Conservation (phyloP, 2,113 vertebrate genomes). For the Bothrops jararaca region DNA sequence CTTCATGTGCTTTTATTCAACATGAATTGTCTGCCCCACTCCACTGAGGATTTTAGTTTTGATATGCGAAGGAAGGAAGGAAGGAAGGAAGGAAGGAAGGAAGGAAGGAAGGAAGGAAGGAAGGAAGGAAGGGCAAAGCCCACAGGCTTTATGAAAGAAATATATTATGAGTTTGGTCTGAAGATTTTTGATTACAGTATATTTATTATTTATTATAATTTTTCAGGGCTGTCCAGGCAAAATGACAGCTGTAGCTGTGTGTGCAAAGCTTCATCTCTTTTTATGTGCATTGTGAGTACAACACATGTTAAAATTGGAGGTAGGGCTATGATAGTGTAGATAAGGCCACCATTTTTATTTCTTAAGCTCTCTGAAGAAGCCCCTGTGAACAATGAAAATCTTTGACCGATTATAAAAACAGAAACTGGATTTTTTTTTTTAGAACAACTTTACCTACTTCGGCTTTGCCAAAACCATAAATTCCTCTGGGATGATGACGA, state of each 20-base stretch:
- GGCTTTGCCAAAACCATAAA: slow-evolving; percentile 31
- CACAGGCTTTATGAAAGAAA: neutral
- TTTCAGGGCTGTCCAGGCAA: neutral
- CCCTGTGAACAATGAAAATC: slow-evolving; percentile 31
- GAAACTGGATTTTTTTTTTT: slow-evolving; percentile 30
- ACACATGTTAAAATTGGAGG: neutral
- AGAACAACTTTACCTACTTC: neutral
- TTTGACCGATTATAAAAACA: neutral
- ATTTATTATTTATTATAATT: slow-evolving; percentile 28
- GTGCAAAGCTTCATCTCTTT: neutral
- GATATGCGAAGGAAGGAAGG: neutral
- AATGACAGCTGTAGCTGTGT: neutral
- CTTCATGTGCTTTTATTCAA: neutral
- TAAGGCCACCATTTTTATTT: neutral
- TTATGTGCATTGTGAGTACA: neutral
- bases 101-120: neutral
- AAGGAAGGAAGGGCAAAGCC: neutral
- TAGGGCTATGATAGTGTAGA: neutral
- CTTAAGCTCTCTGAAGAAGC: neutral
- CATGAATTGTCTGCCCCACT: neutral
- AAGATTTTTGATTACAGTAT: slow-evolving; percentile 22
- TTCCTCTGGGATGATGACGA: slow-evolving; percentile 47
- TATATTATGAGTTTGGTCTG: slow-evolving; percentile 31
- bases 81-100: neutral
- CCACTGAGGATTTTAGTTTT: neutral